Percentiles rank a stretch among this genome's conserved stretches.
These are phyloP conservation scores for Picus viridis DNA, from an alignment of 2,797 vertebrate species.

Conservation along the genomic window DNA sequence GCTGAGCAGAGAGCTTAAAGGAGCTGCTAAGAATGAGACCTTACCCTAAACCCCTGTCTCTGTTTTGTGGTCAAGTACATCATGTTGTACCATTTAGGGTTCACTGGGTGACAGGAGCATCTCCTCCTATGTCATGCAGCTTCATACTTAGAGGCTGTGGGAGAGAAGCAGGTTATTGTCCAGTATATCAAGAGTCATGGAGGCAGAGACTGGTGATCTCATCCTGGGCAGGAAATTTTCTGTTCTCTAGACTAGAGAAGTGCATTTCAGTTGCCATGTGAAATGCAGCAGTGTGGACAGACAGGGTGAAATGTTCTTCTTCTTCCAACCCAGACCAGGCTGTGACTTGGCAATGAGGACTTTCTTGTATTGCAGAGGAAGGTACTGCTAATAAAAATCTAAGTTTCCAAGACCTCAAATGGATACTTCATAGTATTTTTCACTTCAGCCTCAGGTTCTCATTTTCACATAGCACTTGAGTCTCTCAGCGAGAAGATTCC, in stretches of 20 bases:
- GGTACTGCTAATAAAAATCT: neutral
- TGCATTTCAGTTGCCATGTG: fast-evolving
- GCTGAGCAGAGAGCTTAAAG: neutral
- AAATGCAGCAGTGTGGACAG: neutral
- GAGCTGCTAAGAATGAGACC: neutral
- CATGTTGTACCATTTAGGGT: neutral
- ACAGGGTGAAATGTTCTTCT: neutral
- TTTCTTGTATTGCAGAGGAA: neutral
- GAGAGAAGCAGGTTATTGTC: conserved; percentile 6
- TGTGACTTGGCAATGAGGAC: neutral
- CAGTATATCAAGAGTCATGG: neutral
- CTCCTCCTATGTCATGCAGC: neutral
- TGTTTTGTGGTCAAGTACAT: neutral
- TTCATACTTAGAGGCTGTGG: neutral
- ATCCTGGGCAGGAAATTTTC: neutral
- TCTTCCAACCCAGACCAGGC: neutral
- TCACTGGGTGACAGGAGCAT: neutral
- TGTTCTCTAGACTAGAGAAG: neutral
- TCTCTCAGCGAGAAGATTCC: neutral
- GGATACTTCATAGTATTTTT: neutral
- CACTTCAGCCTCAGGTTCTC: neutral
- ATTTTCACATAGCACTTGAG: neutral
- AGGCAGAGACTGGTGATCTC: neutral
- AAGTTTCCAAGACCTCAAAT: neutral
- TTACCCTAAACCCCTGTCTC: neutral